Percentiles rank a stretch among this genome's conserved stretches.
Conservation (phyloP, 2,888 invertebrate species). For the Orthosia incerta region DNA sequence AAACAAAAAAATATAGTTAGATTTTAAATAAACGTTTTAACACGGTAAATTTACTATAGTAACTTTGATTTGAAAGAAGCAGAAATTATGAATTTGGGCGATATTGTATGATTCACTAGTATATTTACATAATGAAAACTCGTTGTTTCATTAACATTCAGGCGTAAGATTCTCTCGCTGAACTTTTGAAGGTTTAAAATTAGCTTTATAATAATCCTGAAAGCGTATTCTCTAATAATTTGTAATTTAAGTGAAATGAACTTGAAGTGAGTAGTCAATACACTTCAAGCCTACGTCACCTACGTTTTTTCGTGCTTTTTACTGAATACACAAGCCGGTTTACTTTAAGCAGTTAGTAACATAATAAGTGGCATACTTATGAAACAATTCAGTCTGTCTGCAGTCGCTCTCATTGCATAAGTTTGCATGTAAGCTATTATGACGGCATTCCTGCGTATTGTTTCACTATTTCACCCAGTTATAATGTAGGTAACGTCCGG, state of each 20-base stretch:
- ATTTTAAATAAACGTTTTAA: no score
- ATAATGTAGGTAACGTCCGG: slow-evolving; percentile 27
- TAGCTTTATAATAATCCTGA: no score
- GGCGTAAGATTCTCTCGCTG: not conserved
- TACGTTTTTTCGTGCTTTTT: not conserved
- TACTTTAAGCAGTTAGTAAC: not conserved
- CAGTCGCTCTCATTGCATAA: slow-evolving; percentile 38
- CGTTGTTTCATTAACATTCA: not conserved
- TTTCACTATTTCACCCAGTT: slow-evolving; percentile 12
- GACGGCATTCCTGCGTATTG: slow-evolving; percentile 18
- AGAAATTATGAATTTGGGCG: not conserved
- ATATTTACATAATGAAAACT: not conserved
- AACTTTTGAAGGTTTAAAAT: not conserved
- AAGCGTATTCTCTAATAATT: not conserved
- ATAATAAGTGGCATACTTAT: slow-evolving; percentile 1
- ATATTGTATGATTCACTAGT: not conserved
- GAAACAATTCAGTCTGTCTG: slow-evolving; percentile 5
- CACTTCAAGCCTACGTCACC: no score
- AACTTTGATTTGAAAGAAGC: not conserved
- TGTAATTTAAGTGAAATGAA: not conserved
- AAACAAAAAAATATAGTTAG: no score
- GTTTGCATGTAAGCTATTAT: slow-evolving; percentile 17
- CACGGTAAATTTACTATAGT: no score
- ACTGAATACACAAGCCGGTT: not conserved
- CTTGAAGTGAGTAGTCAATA: not conserved